Percentiles rank a stretch among this genome's conserved stretches.
Evolutionary conservation across 2,113 vertebrate genomes (phyloP).

Genomic region (Caracal caracal): DNA sequence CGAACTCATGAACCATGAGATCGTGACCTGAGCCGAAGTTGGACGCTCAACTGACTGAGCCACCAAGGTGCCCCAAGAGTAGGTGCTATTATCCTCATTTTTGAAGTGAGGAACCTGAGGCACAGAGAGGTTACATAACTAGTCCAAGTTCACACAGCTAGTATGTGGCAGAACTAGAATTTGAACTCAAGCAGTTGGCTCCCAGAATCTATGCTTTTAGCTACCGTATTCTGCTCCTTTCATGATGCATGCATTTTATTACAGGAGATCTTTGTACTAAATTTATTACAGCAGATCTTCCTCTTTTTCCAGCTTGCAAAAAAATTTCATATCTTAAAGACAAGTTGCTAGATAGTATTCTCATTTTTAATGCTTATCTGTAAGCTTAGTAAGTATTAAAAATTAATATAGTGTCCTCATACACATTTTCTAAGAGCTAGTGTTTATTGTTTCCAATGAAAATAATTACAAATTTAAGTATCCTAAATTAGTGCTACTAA

Average conservation of each 20-base stretch:
- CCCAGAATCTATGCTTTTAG: background rate
- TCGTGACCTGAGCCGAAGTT: too few species aligned
- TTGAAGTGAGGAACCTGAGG: conserved; percentile 13
- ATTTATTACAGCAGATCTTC: conserved; percentile 17
- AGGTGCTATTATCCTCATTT: background rate
- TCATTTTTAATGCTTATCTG: conserved; percentile 49
- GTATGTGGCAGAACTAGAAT: background rate
- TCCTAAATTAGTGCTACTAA: conserved; percentile 29
- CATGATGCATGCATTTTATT: background rate
- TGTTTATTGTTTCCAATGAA: conserved; percentile 53
- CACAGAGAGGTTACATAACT: background rate
- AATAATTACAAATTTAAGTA: conserved; percentile 42
- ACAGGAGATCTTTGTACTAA: background rate
- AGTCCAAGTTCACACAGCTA: background rate
- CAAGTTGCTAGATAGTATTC: conserved; percentile 29
- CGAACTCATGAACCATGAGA: too few species aligned
- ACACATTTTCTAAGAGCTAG: background rate
- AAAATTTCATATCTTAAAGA: background rate
- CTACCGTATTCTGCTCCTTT: background rate
- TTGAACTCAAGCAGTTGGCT: background rate
- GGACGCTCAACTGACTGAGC: too few species aligned
- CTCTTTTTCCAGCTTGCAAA: conserved; percentile 49
- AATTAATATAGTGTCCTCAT: conserved; percentile 29
- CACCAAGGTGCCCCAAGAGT: too few species aligned
- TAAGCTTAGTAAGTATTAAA: conserved; percentile 60